Conservation (phyloP, 2,888 invertebrate genomes). For the Adelognathus sp. region DNA sequence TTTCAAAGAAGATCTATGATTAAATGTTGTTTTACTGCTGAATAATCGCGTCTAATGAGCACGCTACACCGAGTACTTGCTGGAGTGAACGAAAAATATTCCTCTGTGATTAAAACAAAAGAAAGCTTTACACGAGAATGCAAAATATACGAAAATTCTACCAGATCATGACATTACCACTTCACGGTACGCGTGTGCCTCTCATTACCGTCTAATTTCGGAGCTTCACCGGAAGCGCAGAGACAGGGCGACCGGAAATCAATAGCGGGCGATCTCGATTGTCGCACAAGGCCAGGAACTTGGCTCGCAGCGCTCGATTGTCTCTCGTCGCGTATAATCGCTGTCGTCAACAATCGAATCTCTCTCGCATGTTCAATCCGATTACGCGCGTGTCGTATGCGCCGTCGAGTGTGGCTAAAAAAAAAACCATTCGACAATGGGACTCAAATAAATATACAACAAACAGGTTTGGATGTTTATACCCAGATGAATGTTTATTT, state of each 20-base stretch:
- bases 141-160: too few relatives aligned
- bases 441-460: neutral
- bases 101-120: too few relatives aligned
- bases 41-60: too few relatives aligned
- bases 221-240: neutral
- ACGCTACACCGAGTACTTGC: too few relatives aligned
- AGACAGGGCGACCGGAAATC: neutral
- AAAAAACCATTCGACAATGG: neutral
- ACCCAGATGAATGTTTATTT: slow-evolving; percentile 41
- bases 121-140: too few relatives aligned
- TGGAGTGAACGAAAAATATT: too few relatives aligned
- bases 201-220: neutral
- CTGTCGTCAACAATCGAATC: slow-evolving; percentile 12
- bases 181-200: too few relatives aligned
- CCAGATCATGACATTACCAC: too few relatives aligned
- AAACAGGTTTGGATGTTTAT: slow-evolving; percentile 5
- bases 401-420: neutral
- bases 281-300: neutral
- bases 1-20: too few relatives aligned
- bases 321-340: neutral
- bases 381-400: neutral
- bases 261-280: slow-evolving; percentile 15
- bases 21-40: too few relatives aligned
- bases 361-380: neutral
- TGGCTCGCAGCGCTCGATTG: neutral